Evolutionary conservation across 2,888 invertebrate genomes (phyloP), one percentile per base, ranked within the genome.

Genomic region (Orthonychiurus folsomi): DNA sequence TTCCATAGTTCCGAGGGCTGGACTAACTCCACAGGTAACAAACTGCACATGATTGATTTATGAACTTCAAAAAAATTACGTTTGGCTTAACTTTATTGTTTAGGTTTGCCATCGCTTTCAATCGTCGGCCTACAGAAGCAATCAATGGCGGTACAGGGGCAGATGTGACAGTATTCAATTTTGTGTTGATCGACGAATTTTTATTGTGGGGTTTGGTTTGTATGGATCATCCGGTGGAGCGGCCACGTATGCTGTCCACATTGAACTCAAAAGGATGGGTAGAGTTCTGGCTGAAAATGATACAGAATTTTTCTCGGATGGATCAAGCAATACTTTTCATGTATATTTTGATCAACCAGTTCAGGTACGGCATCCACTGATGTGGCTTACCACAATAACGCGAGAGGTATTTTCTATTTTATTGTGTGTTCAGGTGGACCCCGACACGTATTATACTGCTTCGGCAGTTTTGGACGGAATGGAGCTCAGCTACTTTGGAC

Each of bases 101-200:
- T 80, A 92, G 86, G 88, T 93, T 60, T 94, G 94, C 75, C 94
- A 93, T 79, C 83, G 95, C 76, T 96, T 96, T 77, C 93, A 93
- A 78, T 94, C 94, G 12, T 93, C 93, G 75, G 95, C 95, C 2
- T 95, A 94, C 78, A 85, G 95, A 73, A 92, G 92, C 74, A 96
- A 95, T 76, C 95, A 96, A 77, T 96, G 96, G 95, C 85, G 95
- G 61, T 96, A 96, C 77, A 83, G 96, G 72, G 95, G 95, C 1
- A 84, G 95, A 60, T 94, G 94, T 77, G 96, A 96, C 77, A 93
- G 93, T 63, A 95, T 96, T 76, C 94, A 95, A 76, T 96, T 96
- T 79, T 91, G 90, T 70, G 94, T 94, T 1, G 95, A 96, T 78
- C 87, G 91, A 67, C 84, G 95, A 73, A 93, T 96, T 75, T 96